Base-by-base conservation (phyloP, 2,797 vertebrate species). In the Chelidonichthys spinosus region DNA sequence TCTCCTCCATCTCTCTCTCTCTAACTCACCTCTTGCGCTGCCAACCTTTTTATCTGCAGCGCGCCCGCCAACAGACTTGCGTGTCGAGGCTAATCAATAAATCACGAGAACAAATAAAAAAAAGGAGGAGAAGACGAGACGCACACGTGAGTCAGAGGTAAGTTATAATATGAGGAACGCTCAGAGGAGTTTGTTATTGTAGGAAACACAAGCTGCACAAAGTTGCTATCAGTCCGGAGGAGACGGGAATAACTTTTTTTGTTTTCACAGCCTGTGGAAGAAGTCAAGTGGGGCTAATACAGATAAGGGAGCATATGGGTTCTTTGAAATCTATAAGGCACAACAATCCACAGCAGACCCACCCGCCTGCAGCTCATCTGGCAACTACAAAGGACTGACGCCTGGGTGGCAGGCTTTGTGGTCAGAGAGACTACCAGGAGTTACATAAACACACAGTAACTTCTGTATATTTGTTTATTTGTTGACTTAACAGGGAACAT, bases 81-180 rank as follows among this genome's bases (percentile, higher is more conserved):
- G 55, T 84, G 83, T 76, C 11, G 7, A 40, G 43, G 42, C 11
- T 46, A 0, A 79, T 89, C 59, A 85, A 91, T 91, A 83, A 92
- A 75, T 82, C 46, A 91, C 78, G 2, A 60, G 56, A 74, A 85
- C 69, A 72, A 82, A 83, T 52, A 14, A 74, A 71, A 43, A 74
- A 84, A 85, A 14, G 72, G 69, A 69, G 32, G 18, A 53, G 39
- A 32, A 39, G 11, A 56, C 5, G 36, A 52, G 63, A 61, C 1
- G 7, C 10, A 3, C 43, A 59, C 2, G 11, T 4, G 11, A 49
- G 42, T 36, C 18, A 36, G 18, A 75, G 15, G 11, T n/a, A 36
- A 50, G 47, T 54, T 40, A 18, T 25, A 56, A 46, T 13, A 46
- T 25, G n/a, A 54, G 9, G 46, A 56, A 75, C 6, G 72, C 63